Base-by-base conservation (phyloP, 1,140 invertebrate species). In the Drosophila quadrilineata region DNA sequence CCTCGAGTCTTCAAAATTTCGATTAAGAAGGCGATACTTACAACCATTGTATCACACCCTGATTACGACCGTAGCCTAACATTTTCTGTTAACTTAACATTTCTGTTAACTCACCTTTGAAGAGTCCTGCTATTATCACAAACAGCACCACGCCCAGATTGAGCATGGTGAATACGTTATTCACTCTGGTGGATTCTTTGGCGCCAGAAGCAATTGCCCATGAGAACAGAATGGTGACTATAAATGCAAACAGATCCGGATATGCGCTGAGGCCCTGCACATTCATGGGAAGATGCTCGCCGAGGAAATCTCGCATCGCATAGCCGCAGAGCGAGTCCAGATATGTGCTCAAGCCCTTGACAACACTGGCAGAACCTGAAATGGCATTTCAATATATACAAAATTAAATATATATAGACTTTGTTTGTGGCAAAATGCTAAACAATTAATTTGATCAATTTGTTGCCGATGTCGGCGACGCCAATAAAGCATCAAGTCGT, bases 321-420 rank as follows among this genome's bases (percentile, higher is more conserved):
- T 96, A 93, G 62, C 94, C 93, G 29, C 94, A 91, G 0, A 98
- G 88, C 8, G 94, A 93, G 85, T 98, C 97, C 10, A 98, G 92
- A 82, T 98, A 98, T 56, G 94, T 94, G 84, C 95, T 96, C 88
- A 97, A 94, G 24, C 96, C 97, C 89, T 96, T 93, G 5, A 97
- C 97, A 9, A 98, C 96, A 84, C 96, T 96, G n/a, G 97, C 96
- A 0, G 95, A 95, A 71, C 94, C 95, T 95, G 68, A 26, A 35
- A 9, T 38, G 56, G 24, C 57, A 28, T 1, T n/a, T 3, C 2
- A 38, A 24, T 49, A 10, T 19, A 3, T 10, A 49, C 33, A 16
- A 41, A 38, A 38, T 38, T 41, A 19, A 41, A 10, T 31, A 49
- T 19, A 24, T 12, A 14, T 33, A 35, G 3, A 29, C 4, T 26